These are phyloP conservation scores for Penaeus monodon DNA, from an alignment of 2,888 invertebrate genomes.

Conservation along the genomic window DNA sequence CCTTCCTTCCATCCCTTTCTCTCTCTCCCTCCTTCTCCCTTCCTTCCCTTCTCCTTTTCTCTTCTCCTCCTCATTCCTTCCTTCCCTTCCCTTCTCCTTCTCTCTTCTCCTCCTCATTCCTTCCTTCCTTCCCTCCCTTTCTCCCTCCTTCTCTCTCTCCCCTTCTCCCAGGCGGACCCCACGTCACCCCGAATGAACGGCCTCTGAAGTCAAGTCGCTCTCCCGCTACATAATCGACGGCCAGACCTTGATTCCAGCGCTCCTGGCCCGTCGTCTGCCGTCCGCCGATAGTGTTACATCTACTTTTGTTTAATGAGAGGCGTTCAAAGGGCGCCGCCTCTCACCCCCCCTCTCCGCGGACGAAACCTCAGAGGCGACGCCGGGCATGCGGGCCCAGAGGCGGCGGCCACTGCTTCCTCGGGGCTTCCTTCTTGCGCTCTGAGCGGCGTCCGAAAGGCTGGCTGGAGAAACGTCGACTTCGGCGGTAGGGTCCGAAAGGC, in stretches of 20 bases:
- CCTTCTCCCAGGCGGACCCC: neutral
- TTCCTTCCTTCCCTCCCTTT: neutral
- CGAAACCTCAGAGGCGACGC: conserved; percentile 52
- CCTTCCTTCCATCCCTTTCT: neutral
- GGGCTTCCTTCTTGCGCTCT: conserved; percentile 15
- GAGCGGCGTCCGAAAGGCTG: too few species aligned
- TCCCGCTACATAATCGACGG: too few species aligned
- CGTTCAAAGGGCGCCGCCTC: conserved; percentile 54
- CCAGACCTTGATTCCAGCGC: too few species aligned
- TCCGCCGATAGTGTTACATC: conserved; percentile 52
- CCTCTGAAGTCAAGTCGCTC: too few species aligned
- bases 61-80: neutral
- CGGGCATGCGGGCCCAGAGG: conserved; percentile 43
- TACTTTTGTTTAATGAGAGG: conserved; percentile 59
- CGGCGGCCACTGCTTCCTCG: conserved; percentile 28
- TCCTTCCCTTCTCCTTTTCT: conserved; percentile 56
- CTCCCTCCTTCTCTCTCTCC: conserved; percentile 16
- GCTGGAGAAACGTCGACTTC: too few species aligned
- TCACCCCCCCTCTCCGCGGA: conserved; percentile 44
- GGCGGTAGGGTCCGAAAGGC: too few species aligned
- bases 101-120: neutral
- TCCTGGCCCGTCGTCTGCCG: conserved; percentile 9
- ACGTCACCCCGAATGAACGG: neutral
- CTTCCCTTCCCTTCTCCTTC: conserved; percentile 43
- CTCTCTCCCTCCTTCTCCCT: conserved; percentile 54